Percentiles rank a stretch among this genome's conserved stretches.
Conservation (phyloP, 2,888 invertebrate species). For the Zygaena filipendulae region DNA sequence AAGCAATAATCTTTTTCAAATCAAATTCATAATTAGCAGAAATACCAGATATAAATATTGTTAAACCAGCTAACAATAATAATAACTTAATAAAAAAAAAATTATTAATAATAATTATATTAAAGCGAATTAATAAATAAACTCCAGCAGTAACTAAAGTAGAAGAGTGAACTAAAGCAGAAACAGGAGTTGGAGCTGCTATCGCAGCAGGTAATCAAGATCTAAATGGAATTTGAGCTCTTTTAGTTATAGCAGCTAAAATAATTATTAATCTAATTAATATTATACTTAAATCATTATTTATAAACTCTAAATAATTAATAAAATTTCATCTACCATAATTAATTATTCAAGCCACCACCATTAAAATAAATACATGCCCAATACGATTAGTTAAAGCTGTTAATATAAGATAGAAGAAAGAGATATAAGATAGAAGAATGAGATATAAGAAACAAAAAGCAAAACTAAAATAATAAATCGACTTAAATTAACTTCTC, state of each 20-base stretch:
- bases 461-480: slow-evolving; percentile 74
- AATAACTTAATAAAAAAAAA: slow-evolving; percentile 53
- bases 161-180: slow-evolving; percentile 74
- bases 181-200: slow-evolving; percentile 80
- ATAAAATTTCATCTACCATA: slow-evolving; percentile 66
- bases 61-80: slow-evolving; percentile 65
- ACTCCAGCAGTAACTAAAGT: slow-evolving; percentile 82
- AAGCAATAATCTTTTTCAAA: slow-evolving; percentile 82
- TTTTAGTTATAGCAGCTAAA: slow-evolving; percentile 75
- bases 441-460: slow-evolving; percentile 77
- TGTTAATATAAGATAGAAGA: too few relatives aligned
- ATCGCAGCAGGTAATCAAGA: slow-evolving; percentile 79
- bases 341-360: slow-evolving; percentile 68
- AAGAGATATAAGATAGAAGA: too few relatives aligned
- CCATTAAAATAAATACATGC: too few relatives aligned
- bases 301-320: slow-evolving; percentile 62
- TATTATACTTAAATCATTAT: slow-evolving; percentile 42
- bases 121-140: slow-evolving; percentile 79
- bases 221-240: slow-evolving; percentile 84
- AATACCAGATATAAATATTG: slow-evolving; percentile 71
- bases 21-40: slow-evolving; percentile 74
- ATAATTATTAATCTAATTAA: slow-evolving; percentile 49
- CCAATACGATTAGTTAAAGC: too few relatives aligned
- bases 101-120: slow-evolving; percentile 48
- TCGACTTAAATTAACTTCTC: slow-evolving; percentile 67